Evolutionary conservation across 2,113 vertebrate genomes (phyloP), one percentile per base, ranked within the genome.

Genomic region (Panurus biarmicus): DNA sequence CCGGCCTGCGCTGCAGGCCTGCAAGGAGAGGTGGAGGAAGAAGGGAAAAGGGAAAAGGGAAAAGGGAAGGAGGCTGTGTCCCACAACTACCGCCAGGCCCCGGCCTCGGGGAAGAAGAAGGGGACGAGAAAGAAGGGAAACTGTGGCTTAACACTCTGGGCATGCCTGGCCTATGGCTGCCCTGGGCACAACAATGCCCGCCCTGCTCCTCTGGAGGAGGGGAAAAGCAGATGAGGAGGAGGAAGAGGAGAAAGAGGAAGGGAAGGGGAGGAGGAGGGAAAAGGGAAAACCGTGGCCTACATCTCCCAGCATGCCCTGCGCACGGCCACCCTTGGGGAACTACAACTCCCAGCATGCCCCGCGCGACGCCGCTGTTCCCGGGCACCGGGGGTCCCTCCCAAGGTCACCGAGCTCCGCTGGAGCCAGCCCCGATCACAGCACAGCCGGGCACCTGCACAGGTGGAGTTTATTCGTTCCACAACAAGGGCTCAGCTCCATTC

Each of bases 321-420:
- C 33, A 1, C 0, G 17, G 4, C 24, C 4, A 1, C 2, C 6
- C 4, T 2, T n/a, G n/a, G 7, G 1, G 13, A 2, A 57, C 82
- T 74, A 66, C 82, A 74, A 9, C 16, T 66, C 82, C 82, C 82
- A 50, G 31, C 82, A 17, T 1, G 35, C 42, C 35, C 35, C 51
- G 50, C 60, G 42, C 28, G 28, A 0, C 23, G 0, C 64, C 33
- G 22, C 67, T 4, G 33, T 10, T 26, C 11, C 57, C 67, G 57
- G 17, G 67, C 22, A 21, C 33, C 66, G 54, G 36, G 12, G 5
- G 10, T 21, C 29, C 7, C 28, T 6, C 23, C 50, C 82, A 18
- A 21, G 83, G 62, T 22, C 62, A 51, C 36, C 3, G 69, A 64
- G 24, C 13, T 4, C 9, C 9, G n/a, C 31, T 44, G 14, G 5